These are phyloP conservation scores for Athalia cordata DNA, from an alignment of 2,888 invertebrate species.

Conservation along the genomic window DNA sequence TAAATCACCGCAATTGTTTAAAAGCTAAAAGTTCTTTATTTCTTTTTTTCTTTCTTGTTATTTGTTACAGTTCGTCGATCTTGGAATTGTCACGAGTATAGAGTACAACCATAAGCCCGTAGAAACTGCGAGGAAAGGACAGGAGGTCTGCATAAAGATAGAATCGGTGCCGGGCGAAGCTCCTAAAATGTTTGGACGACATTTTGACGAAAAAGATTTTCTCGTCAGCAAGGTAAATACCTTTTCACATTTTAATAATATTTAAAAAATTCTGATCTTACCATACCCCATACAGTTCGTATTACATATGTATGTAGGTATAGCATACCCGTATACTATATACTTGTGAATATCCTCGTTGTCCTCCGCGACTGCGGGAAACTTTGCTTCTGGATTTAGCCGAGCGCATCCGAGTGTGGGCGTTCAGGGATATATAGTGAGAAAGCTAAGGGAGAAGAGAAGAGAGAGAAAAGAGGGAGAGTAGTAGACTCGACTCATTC, in stretches of 20 bases:
- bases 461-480: constrained; percentile 3
- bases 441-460: constrained; percentile 4
- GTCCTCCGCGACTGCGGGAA: not conserved
- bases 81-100: constrained; percentile 96
- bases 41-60: constrained; percentile 26
- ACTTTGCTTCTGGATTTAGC: not conserved
- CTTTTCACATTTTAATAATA: not conserved
- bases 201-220: constrained; percentile 97
- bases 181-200: constrained; percentile 98
- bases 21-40: not conserved
- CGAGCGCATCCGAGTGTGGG: constrained; percentile 32
- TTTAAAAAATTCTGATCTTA: not conserved
- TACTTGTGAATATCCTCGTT: not conserved
- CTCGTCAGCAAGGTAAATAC: constrained; percentile 91
- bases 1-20: constrained; percentile 31
- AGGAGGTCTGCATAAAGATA: constrained; percentile 97
- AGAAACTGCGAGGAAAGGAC: constrained; percentile 95
- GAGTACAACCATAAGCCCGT: constrained; percentile 97
- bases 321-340: not conserved
- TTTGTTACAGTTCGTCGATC: constrained; percentile 88
- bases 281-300: not conserved
- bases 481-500: constrained; percentile 12
- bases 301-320: not conserved
- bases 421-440: not conserved
- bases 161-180: constrained; percentile 98